Conservation (phyloP, 2,888 invertebrate genomes). For the Trachelus iudaicus region DNA sequence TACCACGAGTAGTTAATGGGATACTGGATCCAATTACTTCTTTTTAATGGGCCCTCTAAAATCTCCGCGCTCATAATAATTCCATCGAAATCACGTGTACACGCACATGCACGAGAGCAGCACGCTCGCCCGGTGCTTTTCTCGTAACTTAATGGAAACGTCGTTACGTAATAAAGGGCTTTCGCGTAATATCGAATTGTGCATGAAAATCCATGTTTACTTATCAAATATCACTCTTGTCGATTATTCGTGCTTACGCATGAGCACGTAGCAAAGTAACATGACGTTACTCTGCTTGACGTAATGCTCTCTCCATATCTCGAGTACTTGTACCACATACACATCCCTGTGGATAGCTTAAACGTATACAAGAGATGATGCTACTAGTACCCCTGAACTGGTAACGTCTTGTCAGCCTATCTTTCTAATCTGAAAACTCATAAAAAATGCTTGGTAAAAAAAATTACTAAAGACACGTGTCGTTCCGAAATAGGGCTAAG, state of each 20-base stretch:
- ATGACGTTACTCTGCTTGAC: not conserved
- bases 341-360: not conserved
- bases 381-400: not conserved
- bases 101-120: not conserved
- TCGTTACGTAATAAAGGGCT: not conserved
- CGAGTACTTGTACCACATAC: not conserved
- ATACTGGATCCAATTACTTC: not conserved
- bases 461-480: not conserved
- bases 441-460: not conserved
- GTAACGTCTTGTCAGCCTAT: not conserved
- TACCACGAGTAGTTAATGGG: not conserved
- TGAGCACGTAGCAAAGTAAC: not conserved
- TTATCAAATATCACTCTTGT: not conserved
- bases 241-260: not conserved
- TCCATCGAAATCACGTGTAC: not conserved
- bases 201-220: not conserved
- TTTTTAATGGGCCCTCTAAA: not conserved
- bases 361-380: not conserved
- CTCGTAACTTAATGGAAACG: not conserved
- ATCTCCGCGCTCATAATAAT: not conserved
- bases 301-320: not conserved
- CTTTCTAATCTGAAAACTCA: not conserved
- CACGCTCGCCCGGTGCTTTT: not conserved
- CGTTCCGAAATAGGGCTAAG: not conserved
- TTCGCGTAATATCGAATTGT: not conserved